Conservation (phyloP, 2,888 invertebrate genomes). For the Epistrophella euchroma region DNA sequence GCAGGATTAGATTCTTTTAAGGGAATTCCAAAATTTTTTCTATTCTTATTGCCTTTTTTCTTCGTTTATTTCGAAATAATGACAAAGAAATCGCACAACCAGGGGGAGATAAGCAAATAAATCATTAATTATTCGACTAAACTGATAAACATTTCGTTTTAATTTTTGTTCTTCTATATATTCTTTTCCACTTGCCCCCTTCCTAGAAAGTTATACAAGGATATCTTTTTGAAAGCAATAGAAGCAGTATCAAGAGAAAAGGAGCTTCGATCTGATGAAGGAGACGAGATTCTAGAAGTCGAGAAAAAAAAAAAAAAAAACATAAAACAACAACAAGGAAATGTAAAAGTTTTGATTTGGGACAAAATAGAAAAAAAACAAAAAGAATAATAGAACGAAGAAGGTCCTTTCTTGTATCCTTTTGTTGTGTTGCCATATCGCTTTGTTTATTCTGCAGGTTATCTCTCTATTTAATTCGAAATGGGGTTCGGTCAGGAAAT, state of each 20-base stretch:
- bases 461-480: constrained; percentile 67
- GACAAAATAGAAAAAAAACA: constrained; percentile 18
- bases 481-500: constrained; percentile 73
- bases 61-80: constrained; percentile 65
- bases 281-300: constrained; percentile 31
- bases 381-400: not conserved
- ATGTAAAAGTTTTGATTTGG: constrained; percentile 70
- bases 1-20: constrained; percentile 58
- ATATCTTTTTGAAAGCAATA: constrained; percentile 27
- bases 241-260: not conserved
- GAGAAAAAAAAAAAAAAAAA: constrained; percentile 36
- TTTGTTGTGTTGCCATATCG: constrained; percentile 53
- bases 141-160: constrained; percentile 75
- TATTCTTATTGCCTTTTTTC: constrained; percentile 22
- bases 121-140: constrained; percentile 78
- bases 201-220: constrained; percentile 37
- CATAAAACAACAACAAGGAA: constrained; percentile 38
- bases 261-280: constrained; percentile 33
- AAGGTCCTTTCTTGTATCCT: constrained; percentile 68
- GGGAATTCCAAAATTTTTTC: constrained; percentile 39
- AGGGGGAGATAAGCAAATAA: constrained; percentile 76
- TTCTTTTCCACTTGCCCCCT: not conserved
- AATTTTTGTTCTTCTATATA: constrained; percentile 35
- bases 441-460: constrained; percentile 67
- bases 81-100: constrained; percentile 72